These are phyloP conservation scores for Dasypogon diadema DNA, from an alignment of 2,888 invertebrate genomes.

Conservation along the genomic window DNA sequence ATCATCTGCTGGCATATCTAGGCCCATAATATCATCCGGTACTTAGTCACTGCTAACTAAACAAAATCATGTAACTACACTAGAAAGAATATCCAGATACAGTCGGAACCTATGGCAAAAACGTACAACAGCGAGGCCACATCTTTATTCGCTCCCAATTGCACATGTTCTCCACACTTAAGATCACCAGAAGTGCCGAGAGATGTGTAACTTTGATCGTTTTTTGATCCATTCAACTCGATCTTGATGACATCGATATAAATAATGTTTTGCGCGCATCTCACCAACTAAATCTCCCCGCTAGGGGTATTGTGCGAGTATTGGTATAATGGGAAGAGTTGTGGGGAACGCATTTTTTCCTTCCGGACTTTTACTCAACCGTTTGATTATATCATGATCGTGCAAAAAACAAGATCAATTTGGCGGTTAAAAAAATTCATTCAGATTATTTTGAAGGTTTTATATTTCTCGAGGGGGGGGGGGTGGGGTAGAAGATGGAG, in stretches of 20 bases:
- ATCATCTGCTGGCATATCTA: slow-evolving; percentile 40
- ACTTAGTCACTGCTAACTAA: slow-evolving; percentile 29
- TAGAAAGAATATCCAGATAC: slow-evolving; percentile 14
- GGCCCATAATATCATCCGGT: slow-evolving; percentile 50
- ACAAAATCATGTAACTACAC: slow-evolving; percentile 29
- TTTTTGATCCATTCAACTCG: slow-evolving; percentile 39
- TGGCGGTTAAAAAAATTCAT: slow-evolving; percentile 7
- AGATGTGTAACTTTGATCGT: slow-evolving; percentile 47
- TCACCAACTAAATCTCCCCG: neutral
- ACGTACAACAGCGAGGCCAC: slow-evolving; percentile 8
- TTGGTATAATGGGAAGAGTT: neutral
- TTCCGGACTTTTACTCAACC: slow-evolving; percentile 34
- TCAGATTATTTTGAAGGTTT: neutral
- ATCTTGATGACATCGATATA: slow-evolving; percentile 49
- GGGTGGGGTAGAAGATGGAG: neutral
- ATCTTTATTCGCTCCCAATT: slow-evolving; percentile 27
- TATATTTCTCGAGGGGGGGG: neutral
- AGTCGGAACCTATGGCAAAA: neutral
- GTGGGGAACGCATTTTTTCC: slow-evolving; percentile 24
- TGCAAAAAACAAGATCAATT: neutral
- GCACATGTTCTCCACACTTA: slow-evolving; percentile 37
- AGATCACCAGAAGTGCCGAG: slow-evolving; percentile 36
- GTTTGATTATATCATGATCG: slow-evolving; percentile 39
- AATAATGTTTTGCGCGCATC: slow-evolving; percentile 41
- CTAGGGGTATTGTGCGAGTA: neutral